A percentile compares a stretch with the other conserved stretches of the same genome.
phyloP scores from a whole-genome alignment of 2,888 invertebrate species.

The Callosobruchus maculatus region DNA sequence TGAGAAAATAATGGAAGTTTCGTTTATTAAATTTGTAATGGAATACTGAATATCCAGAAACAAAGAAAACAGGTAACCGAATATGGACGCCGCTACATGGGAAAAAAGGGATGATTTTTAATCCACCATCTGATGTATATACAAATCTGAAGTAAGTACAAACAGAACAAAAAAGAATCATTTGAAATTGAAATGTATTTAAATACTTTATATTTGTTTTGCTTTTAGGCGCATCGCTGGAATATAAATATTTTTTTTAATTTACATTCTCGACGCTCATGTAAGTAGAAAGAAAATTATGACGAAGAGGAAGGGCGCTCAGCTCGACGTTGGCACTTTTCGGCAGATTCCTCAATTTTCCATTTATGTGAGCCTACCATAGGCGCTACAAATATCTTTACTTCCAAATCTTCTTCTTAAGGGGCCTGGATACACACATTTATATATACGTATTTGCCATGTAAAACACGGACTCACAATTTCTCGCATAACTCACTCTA shows the following conservation, averaged over 20 bases:
- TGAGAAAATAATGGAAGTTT: not conserved
- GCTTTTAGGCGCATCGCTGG: conserved; percentile 3
- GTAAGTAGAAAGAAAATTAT: conserved; percentile 9
- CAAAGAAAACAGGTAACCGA: not conserved
- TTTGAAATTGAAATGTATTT: conserved; percentile 2
- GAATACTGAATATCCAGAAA: not conserved
- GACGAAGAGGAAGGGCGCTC: not conserved
- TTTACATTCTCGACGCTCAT: conserved; percentile 13
- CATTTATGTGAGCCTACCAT: not conserved
- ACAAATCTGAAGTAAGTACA: not conserved
- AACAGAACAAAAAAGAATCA: conserved; percentile 1
- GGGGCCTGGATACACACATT: too few species aligned
- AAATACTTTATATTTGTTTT: conserved; percentile 8
- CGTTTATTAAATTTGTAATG: not conserved
- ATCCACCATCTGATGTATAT: not conserved
- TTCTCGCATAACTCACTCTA: too few species aligned
- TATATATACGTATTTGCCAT: too few species aligned
- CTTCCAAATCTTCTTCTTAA: too few species aligned
- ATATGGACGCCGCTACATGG: not conserved
- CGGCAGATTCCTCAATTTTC: not conserved
- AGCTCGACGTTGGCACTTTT: not conserved
- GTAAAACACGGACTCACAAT: too few species aligned
- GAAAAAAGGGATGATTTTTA: not conserved
- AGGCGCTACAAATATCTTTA: not conserved
- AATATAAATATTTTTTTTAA: conserved; percentile 10